Conservation (phyloP, 2,797 vertebrate species). For the Poecilia velifera region DNA sequence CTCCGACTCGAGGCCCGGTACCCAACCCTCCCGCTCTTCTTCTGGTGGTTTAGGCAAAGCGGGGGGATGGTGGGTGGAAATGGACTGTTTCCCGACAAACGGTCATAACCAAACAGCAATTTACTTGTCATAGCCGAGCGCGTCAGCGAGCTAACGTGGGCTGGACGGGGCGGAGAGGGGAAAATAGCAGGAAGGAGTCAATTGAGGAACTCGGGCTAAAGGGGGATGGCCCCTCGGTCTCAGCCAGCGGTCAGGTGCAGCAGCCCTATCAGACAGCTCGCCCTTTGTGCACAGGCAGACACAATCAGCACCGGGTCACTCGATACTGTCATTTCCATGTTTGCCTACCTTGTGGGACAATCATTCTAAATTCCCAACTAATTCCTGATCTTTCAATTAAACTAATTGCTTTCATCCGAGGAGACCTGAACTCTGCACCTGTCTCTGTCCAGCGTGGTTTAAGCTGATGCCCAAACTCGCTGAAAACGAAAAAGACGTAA, state of each 20-base stretch:
- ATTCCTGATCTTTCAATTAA: constrained; percentile 77
- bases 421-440: constrained; percentile 68
- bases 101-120: constrained; percentile 80
- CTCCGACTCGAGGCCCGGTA: constrained; percentile 53
- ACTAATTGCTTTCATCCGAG: constrained; percentile 77
- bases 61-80: constrained; percentile 65
- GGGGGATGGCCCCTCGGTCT: constrained; percentile 57
- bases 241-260: constrained; percentile 67
- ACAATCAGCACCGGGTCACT: constrained; percentile 61
- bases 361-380: constrained; percentile 68
- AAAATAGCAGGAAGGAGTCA: constrained; percentile 83
- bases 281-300: constrained; percentile 67
- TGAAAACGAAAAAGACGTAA: constrained; percentile 41
- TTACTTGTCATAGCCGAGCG: constrained; percentile 77
- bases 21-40: constrained; percentile 32
- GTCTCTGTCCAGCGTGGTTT: constrained; percentile 20
- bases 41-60: constrained; percentile 73
- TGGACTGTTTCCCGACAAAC: constrained; percentile 79
- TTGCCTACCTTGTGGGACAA: constrained; percentile 42
- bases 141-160: constrained; percentile 63
- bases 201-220: constrained; percentile 63
- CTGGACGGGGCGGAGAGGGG: constrained; percentile 63
- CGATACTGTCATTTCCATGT: constrained; percentile 71
- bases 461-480: constrained; percentile 12
- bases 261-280: constrained; percentile 70